Evolutionary conservation across 2,888 invertebrate species (phyloP).

Genomic region (Pristionchus fissidentatus): DNA sequence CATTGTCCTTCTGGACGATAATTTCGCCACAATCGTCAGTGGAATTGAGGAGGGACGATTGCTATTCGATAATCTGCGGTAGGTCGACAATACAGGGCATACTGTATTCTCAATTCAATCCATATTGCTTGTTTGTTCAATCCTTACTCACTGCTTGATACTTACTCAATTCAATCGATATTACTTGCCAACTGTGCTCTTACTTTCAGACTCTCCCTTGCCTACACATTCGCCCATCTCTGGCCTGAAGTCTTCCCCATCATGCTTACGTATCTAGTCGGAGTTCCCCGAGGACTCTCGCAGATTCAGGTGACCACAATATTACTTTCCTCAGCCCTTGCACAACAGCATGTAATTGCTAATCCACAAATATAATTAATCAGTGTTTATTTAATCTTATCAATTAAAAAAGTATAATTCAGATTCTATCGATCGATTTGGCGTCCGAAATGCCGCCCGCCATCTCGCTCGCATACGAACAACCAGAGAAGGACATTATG

Average conservation of each 20-base stretch:
- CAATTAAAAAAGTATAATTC: conserved; percentile 18
- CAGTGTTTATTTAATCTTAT: no score
- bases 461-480: conserved; percentile 73
- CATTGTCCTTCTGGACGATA: conserved; percentile 73
- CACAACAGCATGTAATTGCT: background rate
- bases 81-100: no score
- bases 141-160: background rate
- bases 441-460: conserved; percentile 74
- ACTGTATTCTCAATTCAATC: background rate
- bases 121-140: background rate
- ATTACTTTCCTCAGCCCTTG: background rate
- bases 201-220: conserved; percentile 66
- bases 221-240: conserved; percentile 73
- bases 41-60: conserved; percentile 73
- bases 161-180: background rate
- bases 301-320: conserved; percentile 64
- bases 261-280: conserved; percentile 72
- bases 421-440: conserved; percentile 73
- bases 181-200: background rate
- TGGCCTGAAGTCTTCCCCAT: conserved; percentile 75
- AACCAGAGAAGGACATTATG: conserved; percentile 73
- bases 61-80: conserved; percentile 68
- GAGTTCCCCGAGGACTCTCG: conserved; percentile 71
- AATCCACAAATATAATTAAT: background rate
- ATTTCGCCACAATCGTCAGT: conserved; percentile 71